A percentile compares a stretch with the other conserved stretches of the same genome.
Evolutionary conservation across 2,113 vertebrate genomes (phyloP).

Genomic region (Rattus rattus): DNA sequence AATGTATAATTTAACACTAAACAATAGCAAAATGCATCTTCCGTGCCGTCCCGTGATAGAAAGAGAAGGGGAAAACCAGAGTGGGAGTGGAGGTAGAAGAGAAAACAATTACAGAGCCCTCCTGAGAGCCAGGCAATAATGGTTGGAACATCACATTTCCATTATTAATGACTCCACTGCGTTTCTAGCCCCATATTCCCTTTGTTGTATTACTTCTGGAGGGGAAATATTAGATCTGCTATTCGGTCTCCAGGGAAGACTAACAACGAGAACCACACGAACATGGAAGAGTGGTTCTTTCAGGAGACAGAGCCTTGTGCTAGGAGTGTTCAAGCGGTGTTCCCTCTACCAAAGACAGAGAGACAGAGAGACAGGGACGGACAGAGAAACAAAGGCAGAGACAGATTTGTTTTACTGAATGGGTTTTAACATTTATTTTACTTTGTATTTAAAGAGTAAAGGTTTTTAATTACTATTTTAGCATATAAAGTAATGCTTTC

Average conservation of each 20-base stretch:
- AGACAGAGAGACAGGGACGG: too few relatives aligned
- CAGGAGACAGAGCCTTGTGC: not conserved
- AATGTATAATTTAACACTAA: slow-evolving; percentile 46
- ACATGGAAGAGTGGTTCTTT: not conserved
- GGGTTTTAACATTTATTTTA: not conserved
- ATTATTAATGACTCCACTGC: slow-evolving; percentile 70
- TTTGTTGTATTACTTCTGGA: slow-evolving; percentile 61
- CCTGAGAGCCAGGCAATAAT: slow-evolving; percentile 31
- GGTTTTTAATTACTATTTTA: not conserved
- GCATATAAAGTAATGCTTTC: not conserved
- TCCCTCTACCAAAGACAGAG: not conserved
- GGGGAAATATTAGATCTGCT: slow-evolving; percentile 43
- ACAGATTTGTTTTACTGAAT: not conserved
- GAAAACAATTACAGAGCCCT: slow-evolving; percentile 58
- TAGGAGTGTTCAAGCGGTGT: not conserved
- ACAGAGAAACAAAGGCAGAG: not conserved
- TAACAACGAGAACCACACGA: not conserved
- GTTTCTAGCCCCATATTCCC: slow-evolving; percentile 40
- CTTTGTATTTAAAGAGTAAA: not conserved
- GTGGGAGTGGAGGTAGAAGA: not conserved
- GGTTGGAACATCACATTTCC: slow-evolving; percentile 44
- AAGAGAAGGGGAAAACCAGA: not conserved
- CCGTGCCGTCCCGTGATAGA: not conserved
- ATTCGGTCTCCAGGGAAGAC: not conserved
- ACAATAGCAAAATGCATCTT: not conserved